Percentiles rank a stretch among this genome's conserved stretches.
phyloP scores from a whole-genome alignment of 2,888 invertebrate species.

The Malachius bipustulatus region DNA sequence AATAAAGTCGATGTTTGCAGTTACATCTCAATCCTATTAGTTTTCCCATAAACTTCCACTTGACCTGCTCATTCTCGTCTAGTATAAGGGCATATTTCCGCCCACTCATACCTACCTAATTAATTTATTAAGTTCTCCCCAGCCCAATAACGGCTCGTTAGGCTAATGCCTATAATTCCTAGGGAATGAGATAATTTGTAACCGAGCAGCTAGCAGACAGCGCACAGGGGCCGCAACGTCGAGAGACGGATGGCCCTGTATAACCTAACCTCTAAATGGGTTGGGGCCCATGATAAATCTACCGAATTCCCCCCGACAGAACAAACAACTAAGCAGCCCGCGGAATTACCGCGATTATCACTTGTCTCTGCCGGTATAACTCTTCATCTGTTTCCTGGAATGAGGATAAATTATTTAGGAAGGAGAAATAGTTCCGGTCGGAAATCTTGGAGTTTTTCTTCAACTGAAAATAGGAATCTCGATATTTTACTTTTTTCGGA shows the following conservation, averaged over 20 bases:
- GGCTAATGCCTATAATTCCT: slow-evolving; percentile 8
- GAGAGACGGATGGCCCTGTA: slow-evolving; percentile 31
- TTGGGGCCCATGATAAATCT: slow-evolving; percentile 35
- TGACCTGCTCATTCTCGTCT: no score
- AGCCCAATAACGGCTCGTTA: not conserved
- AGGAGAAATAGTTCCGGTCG: not conserved
- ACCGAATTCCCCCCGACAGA: slow-evolving; percentile 25
- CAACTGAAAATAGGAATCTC: not conserved
- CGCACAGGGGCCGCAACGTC: no score
- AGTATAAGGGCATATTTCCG: no score
- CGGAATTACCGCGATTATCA: slow-evolving; percentile 39
- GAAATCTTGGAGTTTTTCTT: not conserved
- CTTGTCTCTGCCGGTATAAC: slow-evolving; percentile 35
- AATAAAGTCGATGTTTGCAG: no score
- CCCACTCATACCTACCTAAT: no score
- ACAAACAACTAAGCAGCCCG: slow-evolving; percentile 28
- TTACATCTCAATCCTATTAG: no score
- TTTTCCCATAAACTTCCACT: no score
- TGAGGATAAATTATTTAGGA: not conserved
- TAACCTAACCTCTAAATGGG: slow-evolving; percentile 32
- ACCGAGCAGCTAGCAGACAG: slow-evolving; percentile 19
- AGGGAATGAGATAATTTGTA: slow-evolving; percentile 30
- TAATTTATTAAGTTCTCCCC: not conserved
- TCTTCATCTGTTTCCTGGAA: slow-evolving; percentile 33
- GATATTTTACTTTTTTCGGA: not conserved